These are phyloP conservation scores for Dynastes grantii DNA, from an alignment of 2,888 invertebrate genomes.

Conservation along the genomic window DNA sequence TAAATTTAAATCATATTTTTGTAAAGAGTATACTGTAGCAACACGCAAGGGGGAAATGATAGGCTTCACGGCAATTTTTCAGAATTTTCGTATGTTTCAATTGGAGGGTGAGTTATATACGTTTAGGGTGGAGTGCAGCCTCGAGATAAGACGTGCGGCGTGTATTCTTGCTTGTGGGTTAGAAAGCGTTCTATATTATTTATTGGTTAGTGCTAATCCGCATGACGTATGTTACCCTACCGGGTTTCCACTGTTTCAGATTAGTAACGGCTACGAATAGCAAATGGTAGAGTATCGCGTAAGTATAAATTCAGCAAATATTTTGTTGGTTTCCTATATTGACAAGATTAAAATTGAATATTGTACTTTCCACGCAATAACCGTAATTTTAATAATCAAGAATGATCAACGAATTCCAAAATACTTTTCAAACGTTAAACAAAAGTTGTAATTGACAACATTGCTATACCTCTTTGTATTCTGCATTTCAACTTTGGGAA, in stretches of 20 bases:
- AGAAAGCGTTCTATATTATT: slow-evolving; percentile 49
- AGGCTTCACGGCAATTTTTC: slow-evolving; percentile 51
- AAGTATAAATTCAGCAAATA: neutral
- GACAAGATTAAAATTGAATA: too few species aligned
- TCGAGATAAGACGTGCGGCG: slow-evolving; percentile 50
- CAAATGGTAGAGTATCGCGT: neutral
- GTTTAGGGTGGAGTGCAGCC: slow-evolving; percentile 51
- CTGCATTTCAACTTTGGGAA: too few species aligned
- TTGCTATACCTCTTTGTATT: too few species aligned
- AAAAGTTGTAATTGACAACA: too few species aligned
- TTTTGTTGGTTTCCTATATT: neutral
- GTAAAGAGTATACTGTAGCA: slow-evolving; percentile 12
- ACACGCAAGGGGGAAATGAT: slow-evolving; percentile 48
- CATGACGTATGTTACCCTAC: slow-evolving; percentile 50
- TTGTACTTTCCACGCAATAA: too few species aligned
- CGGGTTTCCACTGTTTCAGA: slow-evolving; percentile 38
- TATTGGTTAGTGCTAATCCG: slow-evolving; percentile 51
- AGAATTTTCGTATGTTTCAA: slow-evolving; percentile 53
- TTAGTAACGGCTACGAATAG: slow-evolving; percentile 24
- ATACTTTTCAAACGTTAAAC: too few species aligned
- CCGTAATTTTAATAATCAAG: too few species aligned
- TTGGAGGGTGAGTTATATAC: slow-evolving; percentile 51
- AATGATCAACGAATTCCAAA: too few species aligned
- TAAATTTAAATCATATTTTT: slow-evolving; percentile 14
- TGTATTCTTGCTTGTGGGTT: slow-evolving; percentile 19